Percentiles rank a stretch among this genome's conserved stretches.
These are phyloP conservation scores for Chiroxiphia lanceolata DNA, from an alignment of 2,797 vertebrate genomes.

Conservation along the genomic window DNA sequence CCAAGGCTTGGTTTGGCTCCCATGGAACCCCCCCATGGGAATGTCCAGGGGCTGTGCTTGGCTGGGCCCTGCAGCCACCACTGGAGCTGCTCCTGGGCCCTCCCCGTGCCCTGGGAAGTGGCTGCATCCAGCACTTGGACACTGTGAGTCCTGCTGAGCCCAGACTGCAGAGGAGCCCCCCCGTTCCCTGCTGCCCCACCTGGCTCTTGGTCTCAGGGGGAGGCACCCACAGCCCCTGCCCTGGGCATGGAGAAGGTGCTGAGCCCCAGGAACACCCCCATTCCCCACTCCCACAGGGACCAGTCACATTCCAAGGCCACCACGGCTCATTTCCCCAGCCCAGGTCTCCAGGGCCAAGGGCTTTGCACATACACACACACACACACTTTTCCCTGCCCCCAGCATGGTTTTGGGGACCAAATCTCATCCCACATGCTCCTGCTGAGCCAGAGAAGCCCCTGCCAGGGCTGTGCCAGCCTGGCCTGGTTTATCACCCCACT, in stretches of 20 bases:
- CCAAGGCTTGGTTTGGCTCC: not conserved
- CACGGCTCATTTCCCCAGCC: accelerated
- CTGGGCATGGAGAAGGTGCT: not conserved
- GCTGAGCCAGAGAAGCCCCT: accelerated
- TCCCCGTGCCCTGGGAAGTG: not conserved
- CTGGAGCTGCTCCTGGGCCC: not conserved
- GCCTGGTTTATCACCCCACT: not conserved
- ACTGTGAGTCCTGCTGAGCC: not conserved
- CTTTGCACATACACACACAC: not conserved
- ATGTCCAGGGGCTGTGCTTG: not conserved
- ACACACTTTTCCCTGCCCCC: not conserved
- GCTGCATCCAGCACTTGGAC: not conserved
- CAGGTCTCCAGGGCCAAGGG: not conserved
- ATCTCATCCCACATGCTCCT: accelerated
- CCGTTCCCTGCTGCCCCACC: not conserved
- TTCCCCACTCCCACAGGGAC: not conserved
- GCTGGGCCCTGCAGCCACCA: not conserved
- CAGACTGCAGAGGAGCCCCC: not conserved
- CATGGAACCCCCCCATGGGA: accelerated
- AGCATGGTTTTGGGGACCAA: not conserved
- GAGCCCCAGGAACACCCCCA: not conserved
- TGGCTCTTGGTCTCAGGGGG: not conserved
- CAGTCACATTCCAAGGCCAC: not conserved
- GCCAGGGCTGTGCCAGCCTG: not conserved
- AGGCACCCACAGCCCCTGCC: not conserved